phyloP scores from a whole-genome alignment of 2,888 invertebrate genomes.

The Tenodera sinensis region DNA sequence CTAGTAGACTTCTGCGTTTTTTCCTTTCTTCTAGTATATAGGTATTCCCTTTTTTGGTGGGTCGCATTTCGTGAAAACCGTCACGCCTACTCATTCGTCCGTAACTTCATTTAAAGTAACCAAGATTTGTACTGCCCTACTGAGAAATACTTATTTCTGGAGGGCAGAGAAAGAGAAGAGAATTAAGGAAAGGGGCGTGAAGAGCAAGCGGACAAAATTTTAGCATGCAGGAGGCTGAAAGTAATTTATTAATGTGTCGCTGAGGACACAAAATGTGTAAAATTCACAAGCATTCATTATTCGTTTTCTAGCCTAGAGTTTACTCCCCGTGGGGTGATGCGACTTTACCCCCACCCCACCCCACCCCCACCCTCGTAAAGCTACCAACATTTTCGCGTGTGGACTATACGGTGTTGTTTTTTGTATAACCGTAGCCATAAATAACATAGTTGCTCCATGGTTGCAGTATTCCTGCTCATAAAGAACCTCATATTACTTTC shows the following conservation, averaged over 20 bases:
- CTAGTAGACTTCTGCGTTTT: not conserved
- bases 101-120: not conserved
- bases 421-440: not conserved
- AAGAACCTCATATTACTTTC: not conserved
- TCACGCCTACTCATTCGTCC: not conserved
- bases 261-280: not conserved
- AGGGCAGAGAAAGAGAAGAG: not conserved
- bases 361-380: not conserved
- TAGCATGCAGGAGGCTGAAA: not conserved
- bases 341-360: no score
- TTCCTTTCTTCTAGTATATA: not conserved
- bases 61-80: not conserved
- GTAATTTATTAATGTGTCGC: not conserved
- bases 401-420: not conserved
- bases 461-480: not conserved
- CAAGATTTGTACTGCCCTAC: not conserved
- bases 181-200: not conserved
- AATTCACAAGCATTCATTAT: not conserved
- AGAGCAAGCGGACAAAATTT: not conserved
- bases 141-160: not conserved
- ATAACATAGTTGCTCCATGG: not conserved
- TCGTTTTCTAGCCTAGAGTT: not conserved
- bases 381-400: not conserved
- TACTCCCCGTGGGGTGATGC: not conserved
- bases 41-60: not conserved